phyloP scores from a whole-genome alignment of 64 coral and sea anemone species.

The Acropora tenuis region DNA sequence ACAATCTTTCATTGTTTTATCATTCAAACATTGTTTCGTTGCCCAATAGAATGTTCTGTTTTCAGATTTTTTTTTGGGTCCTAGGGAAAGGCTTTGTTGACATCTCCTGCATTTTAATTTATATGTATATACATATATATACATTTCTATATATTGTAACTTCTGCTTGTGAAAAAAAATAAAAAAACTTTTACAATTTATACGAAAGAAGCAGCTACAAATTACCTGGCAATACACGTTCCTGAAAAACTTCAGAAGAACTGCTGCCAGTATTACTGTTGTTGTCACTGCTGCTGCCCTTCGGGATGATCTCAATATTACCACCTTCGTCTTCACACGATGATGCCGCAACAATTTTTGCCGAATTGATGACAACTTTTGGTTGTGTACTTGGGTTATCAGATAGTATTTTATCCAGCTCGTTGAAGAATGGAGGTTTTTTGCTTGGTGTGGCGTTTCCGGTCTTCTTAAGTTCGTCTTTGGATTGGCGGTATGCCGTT shows the following conservation, averaged over 20 bases:
- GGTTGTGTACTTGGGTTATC: conserved; percentile 20
- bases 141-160: conserved; percentile 3
- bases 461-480: conserved; percentile 10
- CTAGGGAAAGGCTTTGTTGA: not conserved
- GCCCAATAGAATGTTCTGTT: conserved; percentile 14
- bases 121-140: too few relatives aligned
- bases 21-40: not conserved
- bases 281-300: conserved; percentile 7
- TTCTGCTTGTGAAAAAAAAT: conserved; percentile 13
- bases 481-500: not conserved
- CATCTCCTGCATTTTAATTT: not conserved
- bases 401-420: conserved; percentile 6
- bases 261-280: conserved; percentile 6
- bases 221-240: conserved; percentile 13
- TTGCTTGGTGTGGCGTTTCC: not conserved
- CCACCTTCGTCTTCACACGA: conserved; percentile 16
- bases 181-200: not conserved
- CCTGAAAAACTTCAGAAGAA: conserved; percentile 17
- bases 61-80: not conserved
- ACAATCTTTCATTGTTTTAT: conserved; percentile 11
- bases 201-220: conserved; percentile 17
- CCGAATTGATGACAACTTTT: conserved; percentile 14
- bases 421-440: conserved; percentile 1
- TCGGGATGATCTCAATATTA: not conserved
- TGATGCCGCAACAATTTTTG: conserved; percentile 17